Evolutionary conservation across 1,140 invertebrate genomes (phyloP).

Genomic region (Drosophila lacertosa): DNA sequence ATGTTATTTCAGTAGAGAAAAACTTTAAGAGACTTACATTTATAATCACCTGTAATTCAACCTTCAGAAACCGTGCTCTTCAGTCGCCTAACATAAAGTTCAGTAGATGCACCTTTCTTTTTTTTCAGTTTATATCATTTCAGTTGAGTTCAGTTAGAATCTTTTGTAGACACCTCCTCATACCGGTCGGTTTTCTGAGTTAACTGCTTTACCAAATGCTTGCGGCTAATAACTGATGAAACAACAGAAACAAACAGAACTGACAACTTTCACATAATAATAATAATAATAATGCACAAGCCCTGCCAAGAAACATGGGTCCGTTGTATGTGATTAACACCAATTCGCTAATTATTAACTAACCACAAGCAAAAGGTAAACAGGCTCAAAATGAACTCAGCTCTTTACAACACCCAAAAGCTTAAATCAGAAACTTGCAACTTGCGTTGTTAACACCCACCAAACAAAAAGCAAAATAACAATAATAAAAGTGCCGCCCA

Average conservation of each 20-base stretch:
- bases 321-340: constrained; percentile 66
- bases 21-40: neutral
- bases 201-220: constrained; percentile 60
- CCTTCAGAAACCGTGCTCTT: neutral
- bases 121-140: neutral
- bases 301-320: constrained; percentile 29
- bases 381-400: constrained; percentile 6
- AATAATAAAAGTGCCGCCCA: neutral
- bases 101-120: constrained; percentile 12
- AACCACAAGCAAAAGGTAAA: constrained; percentile 36
- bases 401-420: constrained; percentile 38
- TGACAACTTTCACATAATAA: constrained; percentile 68
- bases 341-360: constrained; percentile 73
- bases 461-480: constrained; percentile 3
- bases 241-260: constrained; percentile 41
- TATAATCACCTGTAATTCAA: neutral
- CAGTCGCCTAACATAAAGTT: neutral
- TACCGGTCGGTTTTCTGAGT: constrained; percentile 16
- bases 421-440: constrained; percentile 38
- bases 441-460: constrained; percentile 59
- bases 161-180: constrained; percentile 3
- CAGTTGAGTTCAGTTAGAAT: constrained; percentile 10
- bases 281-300: constrained; percentile 15
- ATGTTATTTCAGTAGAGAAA: too few relatives aligned
- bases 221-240: constrained; percentile 72